Conservation (phyloP, 92 coral and sea anemone species). For the Parazoanthus atlanticus region DNA sequence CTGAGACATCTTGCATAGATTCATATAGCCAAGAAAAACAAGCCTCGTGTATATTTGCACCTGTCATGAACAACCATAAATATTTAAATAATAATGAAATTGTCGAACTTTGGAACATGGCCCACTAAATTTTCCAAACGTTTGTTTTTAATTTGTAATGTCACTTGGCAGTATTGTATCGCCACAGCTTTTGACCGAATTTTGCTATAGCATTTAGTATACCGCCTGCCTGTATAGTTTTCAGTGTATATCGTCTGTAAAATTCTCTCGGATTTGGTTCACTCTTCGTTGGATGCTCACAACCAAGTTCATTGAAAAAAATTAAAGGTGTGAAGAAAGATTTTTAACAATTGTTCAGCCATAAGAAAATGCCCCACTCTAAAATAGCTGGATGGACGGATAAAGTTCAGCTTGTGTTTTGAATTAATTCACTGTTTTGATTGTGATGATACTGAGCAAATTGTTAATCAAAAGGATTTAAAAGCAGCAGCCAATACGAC, state of each 20-base stretch:
- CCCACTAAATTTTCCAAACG: not conserved
- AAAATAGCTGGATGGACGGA: not conserved
- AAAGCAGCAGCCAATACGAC: slow-evolving; percentile 14
- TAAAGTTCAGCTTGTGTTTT: not conserved
- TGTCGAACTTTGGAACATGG: not conserved
- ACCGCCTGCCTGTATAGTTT: too few relatives aligned
- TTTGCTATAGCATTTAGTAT: not conserved
- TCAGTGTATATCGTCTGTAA: too few relatives aligned
- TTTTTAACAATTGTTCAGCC: not conserved
- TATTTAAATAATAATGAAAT: not conserved
- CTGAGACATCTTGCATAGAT: not conserved
- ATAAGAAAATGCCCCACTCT: not conserved
- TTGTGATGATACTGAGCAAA: slow-evolving; percentile 10
- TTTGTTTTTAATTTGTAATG: not conserved
- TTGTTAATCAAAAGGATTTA: slow-evolving; percentile 18
- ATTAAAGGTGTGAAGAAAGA: not conserved
- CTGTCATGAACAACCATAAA: not conserved
- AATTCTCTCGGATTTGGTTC: not conserved
- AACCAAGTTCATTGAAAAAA: too few relatives aligned
- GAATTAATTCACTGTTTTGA: slow-evolving; percentile 12
- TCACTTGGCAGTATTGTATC: not conserved
- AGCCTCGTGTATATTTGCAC: not conserved
- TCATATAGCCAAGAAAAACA: slow-evolving; percentile 2
- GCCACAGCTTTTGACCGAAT: not conserved
- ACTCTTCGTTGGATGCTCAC: not conserved